Percentiles rank a stretch among this genome's conserved stretches.
These are phyloP conservation scores for Gavia stellata DNA, from an alignment of 2,113 vertebrate genomes.

Conservation along the genomic window DNA sequence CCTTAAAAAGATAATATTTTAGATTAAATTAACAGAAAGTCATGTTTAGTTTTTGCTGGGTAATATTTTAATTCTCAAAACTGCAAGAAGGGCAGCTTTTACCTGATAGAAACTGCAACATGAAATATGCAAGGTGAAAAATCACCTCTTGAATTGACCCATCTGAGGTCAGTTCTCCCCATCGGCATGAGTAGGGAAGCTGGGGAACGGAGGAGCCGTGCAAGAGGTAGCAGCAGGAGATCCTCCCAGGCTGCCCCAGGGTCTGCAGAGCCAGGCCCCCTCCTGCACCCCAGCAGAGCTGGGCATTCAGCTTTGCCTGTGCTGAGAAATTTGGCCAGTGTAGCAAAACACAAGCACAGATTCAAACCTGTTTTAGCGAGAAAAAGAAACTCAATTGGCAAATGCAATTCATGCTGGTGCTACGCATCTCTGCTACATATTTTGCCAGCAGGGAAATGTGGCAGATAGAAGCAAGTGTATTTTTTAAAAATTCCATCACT, in stretches of 20 bases:
- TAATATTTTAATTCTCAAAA: neutral
- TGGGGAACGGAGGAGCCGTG: rapidly evolving
- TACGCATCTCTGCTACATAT: rapidly evolving
- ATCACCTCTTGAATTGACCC: rapidly evolving
- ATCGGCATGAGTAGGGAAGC: rapidly evolving
- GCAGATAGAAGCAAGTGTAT: neutral
- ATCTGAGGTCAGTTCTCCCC: neutral
- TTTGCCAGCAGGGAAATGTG: neutral
- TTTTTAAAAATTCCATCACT: neutral
- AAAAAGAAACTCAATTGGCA: neutral
- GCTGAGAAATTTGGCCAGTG: neutral
- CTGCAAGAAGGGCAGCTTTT: neutral
- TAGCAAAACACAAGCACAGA: neutral
- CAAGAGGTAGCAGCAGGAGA: neutral
- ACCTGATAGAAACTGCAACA: neutral
- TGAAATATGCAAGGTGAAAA: neutral
- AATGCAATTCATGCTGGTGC: neutral
- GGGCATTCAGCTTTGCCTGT: neutral
- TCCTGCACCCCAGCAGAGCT: neutral
- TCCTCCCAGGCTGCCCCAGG: neutral
- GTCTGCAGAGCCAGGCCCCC: neutral
- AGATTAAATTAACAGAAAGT: neutral
- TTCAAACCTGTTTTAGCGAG: neutral
- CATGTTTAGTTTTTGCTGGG: neutral
- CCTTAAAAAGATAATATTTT: neutral